These are phyloP conservation scores for Vimba vimba DNA, from an alignment of 2,113 vertebrate species.

Conservation along the genomic window DNA sequence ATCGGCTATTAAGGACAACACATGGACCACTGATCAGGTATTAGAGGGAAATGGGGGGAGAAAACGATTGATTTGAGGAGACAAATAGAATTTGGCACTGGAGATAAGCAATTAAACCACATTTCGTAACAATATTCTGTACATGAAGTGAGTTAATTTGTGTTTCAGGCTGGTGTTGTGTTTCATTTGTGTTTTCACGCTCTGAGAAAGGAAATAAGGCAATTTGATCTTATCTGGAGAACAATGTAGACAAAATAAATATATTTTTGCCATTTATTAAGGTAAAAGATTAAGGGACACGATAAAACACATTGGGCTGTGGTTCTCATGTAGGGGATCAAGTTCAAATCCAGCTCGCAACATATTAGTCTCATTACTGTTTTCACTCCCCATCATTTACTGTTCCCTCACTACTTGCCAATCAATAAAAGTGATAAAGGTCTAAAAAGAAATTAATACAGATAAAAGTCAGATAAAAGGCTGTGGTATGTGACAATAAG, in stretches of 20 bases:
- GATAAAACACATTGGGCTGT: background rate
- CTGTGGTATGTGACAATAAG: conserved; percentile 2
- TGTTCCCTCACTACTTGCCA: background rate
- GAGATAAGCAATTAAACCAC: background rate
- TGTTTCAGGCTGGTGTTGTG: background rate
- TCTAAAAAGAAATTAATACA: background rate
- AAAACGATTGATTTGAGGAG: background rate
- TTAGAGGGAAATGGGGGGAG: conserved; percentile 9
- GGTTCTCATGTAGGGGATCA: background rate
- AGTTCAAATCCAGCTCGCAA: background rate
- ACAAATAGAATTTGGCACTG: background rate
- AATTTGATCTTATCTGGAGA: background rate
- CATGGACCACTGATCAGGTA: conserved; percentile 35
- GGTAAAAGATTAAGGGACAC: background rate
- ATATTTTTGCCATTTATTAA: background rate
- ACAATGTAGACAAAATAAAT: background rate
- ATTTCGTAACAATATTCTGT: conserved; percentile 1
- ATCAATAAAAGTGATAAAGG: conserved; percentile 3
- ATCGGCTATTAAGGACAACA: conserved; percentile 8
- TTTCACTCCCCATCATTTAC: background rate
- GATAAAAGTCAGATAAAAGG: background rate
- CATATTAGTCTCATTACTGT: background rate
- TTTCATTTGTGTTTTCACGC: too few relatives aligned
- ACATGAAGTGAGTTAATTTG: background rate
- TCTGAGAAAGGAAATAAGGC: background rate